Evolutionary conservation across 2,888 invertebrate species (phyloP), one percentile per base, ranked within the genome.

Genomic region (Spialia ferax): DNA sequence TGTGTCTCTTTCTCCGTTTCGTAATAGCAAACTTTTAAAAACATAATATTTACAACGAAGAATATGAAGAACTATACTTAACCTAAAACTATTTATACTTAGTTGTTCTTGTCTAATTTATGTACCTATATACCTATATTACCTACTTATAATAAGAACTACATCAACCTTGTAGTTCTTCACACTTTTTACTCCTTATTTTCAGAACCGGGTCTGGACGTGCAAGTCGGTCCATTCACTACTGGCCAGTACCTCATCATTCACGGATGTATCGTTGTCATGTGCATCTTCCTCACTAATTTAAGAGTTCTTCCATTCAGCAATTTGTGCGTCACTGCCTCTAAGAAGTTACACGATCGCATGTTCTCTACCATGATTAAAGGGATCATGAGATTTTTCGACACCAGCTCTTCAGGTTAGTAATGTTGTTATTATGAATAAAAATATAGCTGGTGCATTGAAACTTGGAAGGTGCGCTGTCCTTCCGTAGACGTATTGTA

Each of bases 391-490:
- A 76, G 94, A 57, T 98, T 98, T 85, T 98, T 98, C 81, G 97
- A 98, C 78, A 96, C 95, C 0, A 98, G 98, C 84, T 97, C 98
- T 1, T 95, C 96, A 75, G 93, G 93, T 92, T 79, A 70, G 69
- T 26, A 50, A 52, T 52, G 23, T 29, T 29, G 29, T 7, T 29
- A 29, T 29, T 29, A 29, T 29, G 29, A 10, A 35, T 35, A 1
- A 35, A 35, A 35, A 35, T 6, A 35, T 10, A 35, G n/a, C n/a
- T n/a, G n/a, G n/a, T n/a, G n/a, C n/a, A n/a, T n/a, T n/a, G n/a
- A n/a, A n/a, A n/a, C n/a, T n/a, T n/a, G n/a, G n/a, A n/a, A n/a
- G n/a, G n/a, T n/a, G n/a, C n/a, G n/a, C n/a, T n/a, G n/a, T n/a
- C n/a, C n/a, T n/a, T n/a, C n/a, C n/a, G n/a, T n/a, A n/a, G n/a